Base-by-base conservation (phyloP, 2,888 invertebrate genomes). In the Himalopsyche tibetana region DNA sequence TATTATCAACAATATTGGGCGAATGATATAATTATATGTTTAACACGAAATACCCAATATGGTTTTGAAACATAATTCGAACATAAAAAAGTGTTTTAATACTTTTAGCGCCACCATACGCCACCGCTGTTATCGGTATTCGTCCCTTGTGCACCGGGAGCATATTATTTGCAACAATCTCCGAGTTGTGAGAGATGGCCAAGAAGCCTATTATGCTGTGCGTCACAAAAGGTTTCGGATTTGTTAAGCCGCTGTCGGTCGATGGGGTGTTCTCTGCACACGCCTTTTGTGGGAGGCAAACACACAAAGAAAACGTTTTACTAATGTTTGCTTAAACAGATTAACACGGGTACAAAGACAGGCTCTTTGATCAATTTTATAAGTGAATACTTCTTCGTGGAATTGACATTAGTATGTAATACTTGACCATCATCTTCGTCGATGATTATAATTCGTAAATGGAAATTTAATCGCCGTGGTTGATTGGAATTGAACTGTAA, bases 251-350 rank as follows among this genome's bases (percentile, higher is more conserved):
- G 38, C 6, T 5, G 51, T 51, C 51, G 51, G 51, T 51, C 51
- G 51, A 51, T 51, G 51, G 51, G 80, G 45, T 51, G 80, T 42
- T 80, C 80, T 80, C 80, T 42, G 83, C 42, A 80, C 83, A 19
- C 80, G 56, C 81, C 85, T 80, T 82, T 83, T 85, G 83, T 85
- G 8, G 28, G 51, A 74, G 74, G 36, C 38, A 2, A 74, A 45
- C 56, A 63, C 55, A 88, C 88, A 88, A 85, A 85, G 84, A 85
- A 82, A 87, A 28, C 88, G 88, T 87, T 88, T 88, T 84, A 85
- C 86, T 82, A 88, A 85, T 88, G 87, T 87, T 85, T 88, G 85
- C 85, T 87, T 88, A 85, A 87, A 87, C 87, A 84, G 88, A 88
- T 88, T 87, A 88, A 74, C 84, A 36, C 36, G 82, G 19, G 45